These are phyloP conservation scores for Axis porcinus DNA, from an alignment of 2,113 vertebrate species.

Conservation along the genomic window DNA sequence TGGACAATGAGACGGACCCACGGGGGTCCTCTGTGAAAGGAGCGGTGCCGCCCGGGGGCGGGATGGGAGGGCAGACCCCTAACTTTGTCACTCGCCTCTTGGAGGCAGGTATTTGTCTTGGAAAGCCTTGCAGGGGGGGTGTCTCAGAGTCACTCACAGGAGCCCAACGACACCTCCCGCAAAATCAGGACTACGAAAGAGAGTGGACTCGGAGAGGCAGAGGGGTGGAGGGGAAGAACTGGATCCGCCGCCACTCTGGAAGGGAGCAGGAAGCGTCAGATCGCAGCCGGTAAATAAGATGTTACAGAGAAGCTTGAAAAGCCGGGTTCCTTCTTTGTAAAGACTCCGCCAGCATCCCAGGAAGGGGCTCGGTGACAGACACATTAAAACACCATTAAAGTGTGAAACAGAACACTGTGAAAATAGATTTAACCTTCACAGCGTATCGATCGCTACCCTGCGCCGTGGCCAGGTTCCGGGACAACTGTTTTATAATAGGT, in stretches of 20 bases:
- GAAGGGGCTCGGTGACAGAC: constrained; percentile 88
- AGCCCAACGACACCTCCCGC: not conserved
- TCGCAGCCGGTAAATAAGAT: constrained; percentile 84
- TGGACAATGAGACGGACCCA: not conserved
- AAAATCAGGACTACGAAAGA: constrained; percentile 24
- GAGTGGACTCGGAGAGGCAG: not conserved
- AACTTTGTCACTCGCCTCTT: not conserved
- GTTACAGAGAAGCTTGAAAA: constrained; percentile 80
- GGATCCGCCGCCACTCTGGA: constrained; percentile 51
- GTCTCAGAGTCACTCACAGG: not conserved
- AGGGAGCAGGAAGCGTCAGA: constrained; percentile 71
- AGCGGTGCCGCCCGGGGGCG: not conserved
- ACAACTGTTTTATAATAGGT: constrained; percentile 90
- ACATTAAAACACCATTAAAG: constrained; percentile 93
- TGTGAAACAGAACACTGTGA: constrained; percentile 92
- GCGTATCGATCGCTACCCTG: constrained; percentile 83
- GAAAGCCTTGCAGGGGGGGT: constrained; percentile 7
- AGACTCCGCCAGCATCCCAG: constrained; percentile 83
- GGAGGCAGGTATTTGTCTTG: not conserved
- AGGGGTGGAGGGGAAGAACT: constrained; percentile 14
- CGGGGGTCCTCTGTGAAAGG: not conserved
- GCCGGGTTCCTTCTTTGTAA: constrained; percentile 78
- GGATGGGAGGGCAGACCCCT: not conserved
- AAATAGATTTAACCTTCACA: constrained; percentile 93
- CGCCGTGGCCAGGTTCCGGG: constrained; percentile 82